Conservation (phyloP, 2,888 invertebrate genomes). For the Carcina quercana region DNA sequence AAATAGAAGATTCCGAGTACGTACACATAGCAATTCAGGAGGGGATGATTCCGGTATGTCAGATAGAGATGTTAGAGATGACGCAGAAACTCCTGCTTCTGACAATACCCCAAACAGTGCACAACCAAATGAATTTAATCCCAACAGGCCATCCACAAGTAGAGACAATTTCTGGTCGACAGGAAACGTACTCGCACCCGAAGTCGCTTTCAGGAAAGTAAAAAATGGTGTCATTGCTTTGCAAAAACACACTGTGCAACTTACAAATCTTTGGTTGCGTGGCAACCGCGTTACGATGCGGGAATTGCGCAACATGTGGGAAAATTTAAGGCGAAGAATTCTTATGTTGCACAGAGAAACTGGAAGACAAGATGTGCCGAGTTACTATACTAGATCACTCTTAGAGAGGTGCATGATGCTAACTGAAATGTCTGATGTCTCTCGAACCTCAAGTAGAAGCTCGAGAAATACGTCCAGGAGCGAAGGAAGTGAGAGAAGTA, state of each 20-base stretch:
- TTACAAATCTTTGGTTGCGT: slow-evolving; percentile 57
- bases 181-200: slow-evolving; percentile 38
- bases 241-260: slow-evolving; percentile 48
- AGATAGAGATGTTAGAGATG: slow-evolving; percentile 2
- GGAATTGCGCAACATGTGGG: slow-evolving; percentile 77
- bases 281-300: slow-evolving; percentile 63
- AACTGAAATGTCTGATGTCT: slow-evolving; percentile 46
- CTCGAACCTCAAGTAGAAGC: slow-evolving; percentile 29
- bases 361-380: slow-evolving; percentile 40
- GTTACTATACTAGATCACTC: slow-evolving; percentile 55
- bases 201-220: slow-evolving; percentile 57
- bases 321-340: slow-evolving; percentile 76
- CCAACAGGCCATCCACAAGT: slow-evolving; percentile 48
- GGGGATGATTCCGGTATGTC: slow-evolving; percentile 14
- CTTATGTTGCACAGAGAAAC: slow-evolving; percentile 67
- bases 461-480: slow-evolving; percentile 30
- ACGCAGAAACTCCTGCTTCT: slow-evolving; percentile 20
- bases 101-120: slow-evolving; percentile 19
- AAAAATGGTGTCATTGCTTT: slow-evolving; percentile 48
- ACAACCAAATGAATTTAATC: slow-evolving; percentile 22
- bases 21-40: slow-evolving; percentile 33
- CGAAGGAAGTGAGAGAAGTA: slow-evolving; percentile 26
- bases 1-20: slow-evolving; percentile 47
- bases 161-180: slow-evolving; percentile 44
- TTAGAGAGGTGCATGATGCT: slow-evolving; percentile 62